A percentile compares a stretch with the other conserved stretches of the same genome.
Conservation (phyloP, 2,113 vertebrate species). For the Procavia capensis region DNA sequence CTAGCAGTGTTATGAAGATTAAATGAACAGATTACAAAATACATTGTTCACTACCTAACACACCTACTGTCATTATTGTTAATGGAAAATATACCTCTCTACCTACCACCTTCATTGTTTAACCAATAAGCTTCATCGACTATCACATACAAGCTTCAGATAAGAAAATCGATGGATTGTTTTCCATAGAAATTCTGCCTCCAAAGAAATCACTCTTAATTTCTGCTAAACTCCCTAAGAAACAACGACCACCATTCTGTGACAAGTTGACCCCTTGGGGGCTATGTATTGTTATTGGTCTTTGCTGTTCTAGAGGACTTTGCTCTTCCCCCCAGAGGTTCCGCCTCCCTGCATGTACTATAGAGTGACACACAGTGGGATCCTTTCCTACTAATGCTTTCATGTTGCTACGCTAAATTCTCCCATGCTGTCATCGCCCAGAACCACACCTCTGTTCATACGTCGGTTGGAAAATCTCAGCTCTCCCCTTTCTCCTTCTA, state of each 20-base stretch:
- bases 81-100: background rate
- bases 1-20: background rate
- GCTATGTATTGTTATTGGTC: background rate
- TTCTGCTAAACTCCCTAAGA: background rate
- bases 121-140: background rate
- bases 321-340: background rate
- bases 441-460: background rate
- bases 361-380: background rate
- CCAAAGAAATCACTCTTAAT: background rate
- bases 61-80: background rate
- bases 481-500: background rate
- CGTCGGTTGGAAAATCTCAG: background rate
- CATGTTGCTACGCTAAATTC: background rate
- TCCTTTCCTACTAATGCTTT: background rate
- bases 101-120: background rate
- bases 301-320: background rate
- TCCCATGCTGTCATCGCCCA: background rate
- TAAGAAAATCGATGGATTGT: background rate
- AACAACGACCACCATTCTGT: background rate
- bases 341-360: background rate
- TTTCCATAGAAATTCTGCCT: background rate
- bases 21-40: background rate
- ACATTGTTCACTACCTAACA: background rate
- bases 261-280: no score
- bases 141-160: background rate